Conservation (phyloP, 2,113 vertebrate genomes). For the Poeciliopsis occidentalis region DNA sequence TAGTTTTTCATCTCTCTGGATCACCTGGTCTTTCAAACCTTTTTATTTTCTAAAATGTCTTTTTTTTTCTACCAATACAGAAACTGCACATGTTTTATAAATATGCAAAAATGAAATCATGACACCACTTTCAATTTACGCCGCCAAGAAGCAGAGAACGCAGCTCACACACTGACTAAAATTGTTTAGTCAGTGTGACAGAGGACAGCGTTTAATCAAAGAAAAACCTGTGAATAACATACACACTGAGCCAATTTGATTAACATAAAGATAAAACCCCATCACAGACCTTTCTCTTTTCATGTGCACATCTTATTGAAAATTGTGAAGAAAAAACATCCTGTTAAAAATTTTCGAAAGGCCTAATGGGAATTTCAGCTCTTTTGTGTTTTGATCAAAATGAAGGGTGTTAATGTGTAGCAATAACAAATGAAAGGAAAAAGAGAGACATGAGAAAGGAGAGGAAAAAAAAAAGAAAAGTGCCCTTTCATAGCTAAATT, state of each 20-base stretch:
- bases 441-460: constrained; percentile 4
- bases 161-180: constrained; percentile 21
- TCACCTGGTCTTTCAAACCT: neutral
- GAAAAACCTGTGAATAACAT: constrained; percentile 32
- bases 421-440: constrained; percentile 33
- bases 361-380: constrained; percentile 63
- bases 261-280: constrained; percentile 58
- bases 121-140: constrained; percentile 36
- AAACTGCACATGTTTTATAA: constrained; percentile 43
- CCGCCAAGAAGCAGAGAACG: constrained; percentile 37
- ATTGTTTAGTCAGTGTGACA: constrained; percentile 41
- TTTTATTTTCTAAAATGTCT: neutral
- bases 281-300: constrained; percentile 44
- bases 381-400: constrained; percentile 71
- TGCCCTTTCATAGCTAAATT: constrained; percentile 57
- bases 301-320: constrained; percentile 47
- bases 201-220: constrained; percentile 56
- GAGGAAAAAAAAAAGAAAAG: constrained; percentile 31
- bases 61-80: neutral
- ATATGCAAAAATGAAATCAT: constrained; percentile 28
- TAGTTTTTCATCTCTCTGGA: constrained; percentile 2
- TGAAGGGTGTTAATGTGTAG: constrained; percentile 56
- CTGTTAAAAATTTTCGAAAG: constrained; percentile 18
- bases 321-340: constrained; percentile 17
- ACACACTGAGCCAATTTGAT: constrained; percentile 50